Evolutionary conservation across 2,888 invertebrate species (phyloP), one percentile per base, ranked within the genome.

Genomic region (Cyclophora albipunctata): DNA sequence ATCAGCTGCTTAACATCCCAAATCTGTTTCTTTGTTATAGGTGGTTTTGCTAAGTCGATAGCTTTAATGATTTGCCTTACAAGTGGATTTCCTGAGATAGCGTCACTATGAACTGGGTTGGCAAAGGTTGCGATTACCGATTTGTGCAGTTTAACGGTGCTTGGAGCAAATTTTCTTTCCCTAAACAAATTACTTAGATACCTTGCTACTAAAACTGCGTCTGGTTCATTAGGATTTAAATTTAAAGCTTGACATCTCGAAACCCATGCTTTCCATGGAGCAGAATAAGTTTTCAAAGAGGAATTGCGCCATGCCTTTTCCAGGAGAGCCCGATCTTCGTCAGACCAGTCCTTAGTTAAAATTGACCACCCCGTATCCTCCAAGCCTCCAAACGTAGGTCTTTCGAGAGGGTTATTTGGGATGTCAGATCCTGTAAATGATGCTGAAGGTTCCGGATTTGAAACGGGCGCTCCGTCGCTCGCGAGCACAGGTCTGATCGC

Each of bases 331-430:
- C 20, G 5, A 20, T 61, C 54, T 4, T 45, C 44, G 2, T 3
- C n/a, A 6, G 43, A 34, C 60, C 20, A 20, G 20, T 20, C 20
- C 20, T 20, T 20, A 20, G 46, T 45, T 51, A 52, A 5, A 40
- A 20, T 5, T 5, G 49, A 6, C 64, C 64, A 64, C 49, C 60
- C 56, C 52, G 56, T 51, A 62, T 41, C 45, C 33, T 54, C 60
- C 59, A 62, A 5, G 51, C 63, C 58, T 54, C 46, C 49, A 64
- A 58, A 50, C 43, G 40, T 33, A 63, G 45, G 0, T 58, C 6
- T 4, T 45, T 5, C 0, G 49, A 49, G 55, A 33, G 52, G 45
- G 2, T 5, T 40, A 2, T 7, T 40, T 4, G 57, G 20, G 20
- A 45, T 7, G 7, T 42, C 5, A 53, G 33, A 41, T 63, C 59